Evolutionary conservation across 2,113 vertebrate species (phyloP).

Genomic region (Hucho hucho): DNA sequence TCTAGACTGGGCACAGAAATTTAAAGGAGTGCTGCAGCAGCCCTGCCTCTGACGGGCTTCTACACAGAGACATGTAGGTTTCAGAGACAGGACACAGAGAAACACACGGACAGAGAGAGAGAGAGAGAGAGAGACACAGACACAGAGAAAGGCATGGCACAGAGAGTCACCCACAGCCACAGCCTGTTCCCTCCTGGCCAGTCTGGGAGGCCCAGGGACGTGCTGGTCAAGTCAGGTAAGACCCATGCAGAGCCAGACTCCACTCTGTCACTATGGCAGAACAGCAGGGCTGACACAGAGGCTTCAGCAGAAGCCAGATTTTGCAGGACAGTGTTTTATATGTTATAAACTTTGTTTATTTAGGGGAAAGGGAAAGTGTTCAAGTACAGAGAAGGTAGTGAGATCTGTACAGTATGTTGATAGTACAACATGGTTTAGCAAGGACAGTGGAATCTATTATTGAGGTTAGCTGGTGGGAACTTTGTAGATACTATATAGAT

Average conservation of each 20-base stretch:
- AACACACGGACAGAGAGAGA: constrained; percentile 11
- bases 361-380: too few relatives aligned
- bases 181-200: constrained; percentile 58
- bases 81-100: constrained; percentile 42
- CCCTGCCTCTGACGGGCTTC: constrained; percentile 5
- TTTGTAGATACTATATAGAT: not conserved
- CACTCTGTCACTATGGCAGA: not conserved
- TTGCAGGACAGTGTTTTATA: not conserved
- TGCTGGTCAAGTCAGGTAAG: constrained; percentile 84
- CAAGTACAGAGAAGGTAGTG: too few relatives aligned
- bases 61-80: constrained; percentile 44
- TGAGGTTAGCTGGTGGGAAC: not conserved
- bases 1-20: constrained; percentile 40
- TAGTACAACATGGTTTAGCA: not conserved
- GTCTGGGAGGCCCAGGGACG: constrained; percentile 73
- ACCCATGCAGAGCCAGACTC: not conserved
- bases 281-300: not conserved
- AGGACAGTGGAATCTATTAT: not conserved
- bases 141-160: constrained; percentile 63
- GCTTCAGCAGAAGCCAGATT: not conserved
- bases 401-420: too few relatives aligned
- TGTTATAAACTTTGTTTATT: too few relatives aligned
- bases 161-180: constrained; percentile 59
- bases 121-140: too few relatives aligned
- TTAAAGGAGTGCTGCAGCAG: constrained; percentile 39